A percentile compares a stretch with the other conserved stretches of the same genome.
Evolutionary conservation across 2,797 vertebrate genomes (phyloP).

Genomic region (Adelosebastes latens): DNA sequence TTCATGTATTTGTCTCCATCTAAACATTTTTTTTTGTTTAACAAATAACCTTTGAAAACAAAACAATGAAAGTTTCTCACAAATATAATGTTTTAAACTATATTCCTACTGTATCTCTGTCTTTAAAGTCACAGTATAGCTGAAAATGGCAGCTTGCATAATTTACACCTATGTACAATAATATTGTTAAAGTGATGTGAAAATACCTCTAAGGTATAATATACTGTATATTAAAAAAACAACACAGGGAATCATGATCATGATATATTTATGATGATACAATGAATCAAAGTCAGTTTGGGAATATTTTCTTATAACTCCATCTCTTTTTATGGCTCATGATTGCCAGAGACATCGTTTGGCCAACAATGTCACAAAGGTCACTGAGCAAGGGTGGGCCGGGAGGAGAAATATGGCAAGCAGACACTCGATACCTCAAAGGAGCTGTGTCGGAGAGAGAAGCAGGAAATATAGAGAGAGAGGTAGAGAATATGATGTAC

Average conservation of each 20-base stretch:
- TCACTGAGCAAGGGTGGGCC: slow-evolving; percentile 75
- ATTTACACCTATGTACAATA: background rate
- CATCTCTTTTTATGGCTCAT: slow-evolving; percentile 76
- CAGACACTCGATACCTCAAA: slow-evolving; percentile 82
- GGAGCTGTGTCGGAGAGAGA: slow-evolving; percentile 75
- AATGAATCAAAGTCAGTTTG: slow-evolving; percentile 47
- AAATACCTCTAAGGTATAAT: background rate
- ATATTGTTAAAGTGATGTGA: background rate
- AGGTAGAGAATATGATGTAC: background rate
- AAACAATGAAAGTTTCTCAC: background rate
- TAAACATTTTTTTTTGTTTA: background rate
- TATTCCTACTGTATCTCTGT: background rate
- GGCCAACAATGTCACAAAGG: slow-evolving; percentile 91
- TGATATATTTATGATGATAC: background rate
- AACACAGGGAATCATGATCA: background rate
- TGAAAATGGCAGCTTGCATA: background rate
- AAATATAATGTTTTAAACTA: background rate
- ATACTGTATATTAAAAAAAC: background rate
- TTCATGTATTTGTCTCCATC: background rate
- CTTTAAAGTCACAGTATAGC: background rate
- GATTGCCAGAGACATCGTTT: slow-evolving; percentile 87
- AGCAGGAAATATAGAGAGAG: background rate
- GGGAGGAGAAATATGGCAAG: slow-evolving; percentile 80
- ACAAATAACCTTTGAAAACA: background rate
- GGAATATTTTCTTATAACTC: slow-evolving; percentile 47